Evolutionary conservation across 2,888 invertebrate genomes (phyloP).

Genomic region (Iphiclides podalirius): DNA sequence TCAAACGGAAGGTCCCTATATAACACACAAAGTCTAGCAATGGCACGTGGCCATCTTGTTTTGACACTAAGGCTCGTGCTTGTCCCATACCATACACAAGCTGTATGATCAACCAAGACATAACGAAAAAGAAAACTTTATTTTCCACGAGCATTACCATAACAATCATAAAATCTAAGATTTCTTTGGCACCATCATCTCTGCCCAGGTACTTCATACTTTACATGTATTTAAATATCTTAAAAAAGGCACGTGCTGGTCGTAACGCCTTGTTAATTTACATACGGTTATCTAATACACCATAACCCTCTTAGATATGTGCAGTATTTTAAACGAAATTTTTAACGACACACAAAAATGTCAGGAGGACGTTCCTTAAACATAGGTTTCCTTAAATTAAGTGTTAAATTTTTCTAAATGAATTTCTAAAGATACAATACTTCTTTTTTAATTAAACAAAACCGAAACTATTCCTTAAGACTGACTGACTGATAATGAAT

Average conservation of each 20-base stretch:
- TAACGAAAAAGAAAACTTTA: conserved; percentile 54
- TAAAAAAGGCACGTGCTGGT: conserved; percentile 58
- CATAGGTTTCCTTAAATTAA: too few relatives aligned
- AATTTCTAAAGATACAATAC: too few relatives aligned
- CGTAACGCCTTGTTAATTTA: conserved; percentile 41
- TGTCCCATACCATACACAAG: conserved; percentile 20
- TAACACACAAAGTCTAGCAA: neutral
- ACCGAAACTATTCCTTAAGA: too few relatives aligned
- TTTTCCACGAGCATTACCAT: conserved; percentile 68
- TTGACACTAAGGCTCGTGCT: conserved; percentile 40
- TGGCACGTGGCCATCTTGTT: conserved; percentile 26
- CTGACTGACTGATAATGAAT: too few relatives aligned
- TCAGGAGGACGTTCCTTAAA: too few relatives aligned
- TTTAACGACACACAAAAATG: conserved; percentile 18
- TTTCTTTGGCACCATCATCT: conserved; percentile 60
- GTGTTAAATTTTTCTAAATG: too few relatives aligned
- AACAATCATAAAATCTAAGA: conserved; percentile 62
- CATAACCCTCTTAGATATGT: conserved; percentile 34
- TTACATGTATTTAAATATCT: conserved; percentile 65
- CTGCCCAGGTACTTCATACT: conserved; percentile 62
- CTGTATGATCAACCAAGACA: conserved; percentile 20
- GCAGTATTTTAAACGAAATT: neutral
- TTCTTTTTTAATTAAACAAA: too few relatives aligned
- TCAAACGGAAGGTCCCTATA: neutral
- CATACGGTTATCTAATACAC: conserved; percentile 45